These are phyloP conservation scores for Salvelinus alpinus DNA, from an alignment of 2,113 vertebrate species.

Conservation along the genomic window DNA sequence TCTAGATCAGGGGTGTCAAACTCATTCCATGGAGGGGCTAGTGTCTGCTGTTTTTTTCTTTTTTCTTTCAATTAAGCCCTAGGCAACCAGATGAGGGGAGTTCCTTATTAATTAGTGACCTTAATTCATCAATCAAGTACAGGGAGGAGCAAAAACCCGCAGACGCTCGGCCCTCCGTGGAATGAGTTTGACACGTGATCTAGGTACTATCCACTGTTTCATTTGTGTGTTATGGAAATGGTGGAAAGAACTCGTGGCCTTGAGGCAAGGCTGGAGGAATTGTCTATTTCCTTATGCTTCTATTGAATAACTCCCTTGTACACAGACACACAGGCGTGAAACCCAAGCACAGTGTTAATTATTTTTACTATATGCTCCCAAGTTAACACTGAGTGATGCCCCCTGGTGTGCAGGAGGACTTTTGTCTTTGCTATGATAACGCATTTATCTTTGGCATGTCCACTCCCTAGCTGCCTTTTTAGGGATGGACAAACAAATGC, in stretches of 20 bases:
- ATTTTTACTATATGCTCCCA: neutral
- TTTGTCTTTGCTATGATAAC: neutral
- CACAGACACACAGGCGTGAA: neutral
- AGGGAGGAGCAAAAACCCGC: too few relatives aligned
- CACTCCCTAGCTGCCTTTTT: constrained; percentile 1
- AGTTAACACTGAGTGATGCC: neutral
- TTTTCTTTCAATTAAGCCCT: too few relatives aligned
- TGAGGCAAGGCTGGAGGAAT: neutral
- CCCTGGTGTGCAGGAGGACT: neutral
- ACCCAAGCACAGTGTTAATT: neutral
- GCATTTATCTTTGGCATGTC: neutral
- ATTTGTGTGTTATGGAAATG: neutral
- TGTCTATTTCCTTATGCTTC: neutral
- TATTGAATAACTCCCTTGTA: neutral
- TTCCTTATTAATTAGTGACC: too few relatives aligned
- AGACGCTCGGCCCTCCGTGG: too few relatives aligned
- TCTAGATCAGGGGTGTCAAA: too few relatives aligned
- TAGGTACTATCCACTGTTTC: neutral
- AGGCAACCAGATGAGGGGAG: too few relatives aligned
- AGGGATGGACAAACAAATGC: neutral
- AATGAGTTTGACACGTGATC: neutral
- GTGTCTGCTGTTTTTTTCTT: too few relatives aligned
- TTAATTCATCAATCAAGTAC: too few relatives aligned
- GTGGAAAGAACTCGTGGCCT: neutral
- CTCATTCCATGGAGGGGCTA: too few relatives aligned